Evolutionary conservation across 2,113 vertebrate genomes (phyloP).

Genomic region (Orycteropus afer): DNA sequence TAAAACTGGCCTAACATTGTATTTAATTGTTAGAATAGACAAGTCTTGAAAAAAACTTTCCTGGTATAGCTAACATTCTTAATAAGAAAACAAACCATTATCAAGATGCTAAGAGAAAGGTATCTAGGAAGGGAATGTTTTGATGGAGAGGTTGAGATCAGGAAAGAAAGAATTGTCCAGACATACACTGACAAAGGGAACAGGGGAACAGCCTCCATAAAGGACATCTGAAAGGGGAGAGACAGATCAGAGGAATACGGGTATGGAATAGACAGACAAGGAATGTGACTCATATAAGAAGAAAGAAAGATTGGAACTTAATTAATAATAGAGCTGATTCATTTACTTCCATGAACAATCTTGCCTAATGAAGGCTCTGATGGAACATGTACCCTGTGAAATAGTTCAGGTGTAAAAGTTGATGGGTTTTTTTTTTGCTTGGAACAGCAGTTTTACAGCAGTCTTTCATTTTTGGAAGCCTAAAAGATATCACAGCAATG

Average conservation of each 20-base stretch:
- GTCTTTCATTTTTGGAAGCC: constrained; percentile 36
- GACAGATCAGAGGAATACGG: background rate
- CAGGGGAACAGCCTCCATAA: background rate
- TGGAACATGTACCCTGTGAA: background rate
- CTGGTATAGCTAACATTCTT: background rate
- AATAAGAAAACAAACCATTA: background rate
- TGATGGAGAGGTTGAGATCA: background rate
- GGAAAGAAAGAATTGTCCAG: background rate
- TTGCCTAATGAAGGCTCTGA: background rate
- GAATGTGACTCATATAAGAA: background rate
- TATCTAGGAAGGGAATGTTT: background rate
- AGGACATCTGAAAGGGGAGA: background rate
- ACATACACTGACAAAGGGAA: background rate
- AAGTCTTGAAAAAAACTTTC: background rate
- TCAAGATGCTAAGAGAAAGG: background rate
- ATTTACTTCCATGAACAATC: background rate
- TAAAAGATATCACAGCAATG: constrained; percentile 11
- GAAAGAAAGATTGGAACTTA: background rate
- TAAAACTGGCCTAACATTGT: background rate
- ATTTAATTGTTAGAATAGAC: background rate
- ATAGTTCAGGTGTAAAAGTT: background rate
- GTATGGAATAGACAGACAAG: background rate
- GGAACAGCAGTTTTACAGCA: background rate
- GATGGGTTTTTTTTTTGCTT: background rate
- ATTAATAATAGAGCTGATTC: background rate